Percentiles rank a stretch among this genome's conserved stretches.
Conservation (phyloP, 2,113 vertebrate species). For the Hiodon tergisus region DNA sequence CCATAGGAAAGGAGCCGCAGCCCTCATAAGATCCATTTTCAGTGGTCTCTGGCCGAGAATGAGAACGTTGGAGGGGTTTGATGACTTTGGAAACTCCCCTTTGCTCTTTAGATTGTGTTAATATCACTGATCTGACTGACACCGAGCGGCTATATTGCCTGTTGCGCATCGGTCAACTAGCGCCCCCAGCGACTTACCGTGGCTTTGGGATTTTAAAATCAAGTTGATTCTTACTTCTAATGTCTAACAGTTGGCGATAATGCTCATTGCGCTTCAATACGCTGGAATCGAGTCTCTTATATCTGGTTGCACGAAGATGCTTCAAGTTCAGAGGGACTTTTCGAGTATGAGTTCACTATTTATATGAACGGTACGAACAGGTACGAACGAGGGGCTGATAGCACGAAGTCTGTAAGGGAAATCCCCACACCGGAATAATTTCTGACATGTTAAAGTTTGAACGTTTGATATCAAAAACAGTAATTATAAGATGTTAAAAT, state of each 20-base stretch:
- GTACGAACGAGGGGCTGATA: constrained; percentile 8
- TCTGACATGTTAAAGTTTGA: no score
- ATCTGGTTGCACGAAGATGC: constrained; percentile 1
- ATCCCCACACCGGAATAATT: constrained; percentile 6
- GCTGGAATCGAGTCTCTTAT: neutral
- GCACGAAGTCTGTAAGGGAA: constrained; percentile 17
- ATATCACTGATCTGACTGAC: constrained; percentile 52
- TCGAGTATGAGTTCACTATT: neutral
- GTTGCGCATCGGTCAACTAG: constrained; percentile 27
- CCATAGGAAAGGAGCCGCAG: constrained; percentile 49
- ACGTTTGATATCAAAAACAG: no score
- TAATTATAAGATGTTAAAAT: no score
- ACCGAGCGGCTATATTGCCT: constrained; percentile 41
- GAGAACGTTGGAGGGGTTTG: constrained; percentile 40
- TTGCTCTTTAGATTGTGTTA: constrained; percentile 67
- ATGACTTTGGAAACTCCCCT: constrained; percentile 55
- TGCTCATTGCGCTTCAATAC: neutral
- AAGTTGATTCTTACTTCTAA: neutral
- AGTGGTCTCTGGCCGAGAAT: constrained; percentile 47
- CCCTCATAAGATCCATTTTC: constrained; percentile 65
- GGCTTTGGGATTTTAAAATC: neutral
- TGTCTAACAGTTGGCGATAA: neutral
- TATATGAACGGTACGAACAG: constrained; percentile 19
- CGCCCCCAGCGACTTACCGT: constrained; percentile 33
- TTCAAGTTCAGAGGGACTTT: constrained; percentile 12